A percentile compares a stretch with the other conserved stretches of the same genome.
phyloP scores from a whole-genome alignment of 2,797 vertebrate genomes.

The Falco concolor region DNA sequence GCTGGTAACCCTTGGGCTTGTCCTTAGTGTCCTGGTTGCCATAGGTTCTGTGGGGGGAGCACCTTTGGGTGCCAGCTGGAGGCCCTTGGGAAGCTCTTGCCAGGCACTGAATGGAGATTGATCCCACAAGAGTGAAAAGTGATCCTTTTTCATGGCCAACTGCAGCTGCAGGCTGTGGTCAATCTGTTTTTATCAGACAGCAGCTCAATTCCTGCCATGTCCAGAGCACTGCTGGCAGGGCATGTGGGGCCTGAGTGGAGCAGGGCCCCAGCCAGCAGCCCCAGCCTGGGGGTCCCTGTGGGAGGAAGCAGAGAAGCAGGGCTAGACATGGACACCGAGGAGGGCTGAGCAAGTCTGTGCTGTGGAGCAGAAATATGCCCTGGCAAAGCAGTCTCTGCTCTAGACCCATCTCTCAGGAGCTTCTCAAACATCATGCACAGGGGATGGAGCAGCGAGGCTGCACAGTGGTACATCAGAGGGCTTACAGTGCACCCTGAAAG shows the following conservation, averaged over 20 bases:
- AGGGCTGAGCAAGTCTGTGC: not conserved
- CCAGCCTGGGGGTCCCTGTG: not conserved
- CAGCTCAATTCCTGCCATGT: not conserved
- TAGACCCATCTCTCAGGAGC: not conserved
- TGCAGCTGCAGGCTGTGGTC: not conserved
- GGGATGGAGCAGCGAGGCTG: not conserved
- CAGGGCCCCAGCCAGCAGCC: not conserved
- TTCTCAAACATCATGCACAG: accelerated
- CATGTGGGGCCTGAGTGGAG: accelerated
- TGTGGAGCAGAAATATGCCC: not conserved
- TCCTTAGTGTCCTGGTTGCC: not conserved
- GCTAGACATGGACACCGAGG: not conserved
- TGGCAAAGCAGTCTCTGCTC: accelerated
- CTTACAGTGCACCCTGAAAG: too few relatives aligned
- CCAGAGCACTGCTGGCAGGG: too few relatives aligned
- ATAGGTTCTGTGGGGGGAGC: not conserved
- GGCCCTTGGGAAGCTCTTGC: accelerated
- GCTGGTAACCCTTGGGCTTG: accelerated
- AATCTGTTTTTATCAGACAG: not conserved
- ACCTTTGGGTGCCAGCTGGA: not conserved
- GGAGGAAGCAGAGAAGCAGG: not conserved
- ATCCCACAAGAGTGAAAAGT: accelerated
- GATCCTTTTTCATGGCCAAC: accelerated
- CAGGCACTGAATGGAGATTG: accelerated
- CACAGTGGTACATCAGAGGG: accelerated